Base-by-base conservation (phyloP, 2,113 vertebrate species). In the Todiramphus saurophagus region DNA sequence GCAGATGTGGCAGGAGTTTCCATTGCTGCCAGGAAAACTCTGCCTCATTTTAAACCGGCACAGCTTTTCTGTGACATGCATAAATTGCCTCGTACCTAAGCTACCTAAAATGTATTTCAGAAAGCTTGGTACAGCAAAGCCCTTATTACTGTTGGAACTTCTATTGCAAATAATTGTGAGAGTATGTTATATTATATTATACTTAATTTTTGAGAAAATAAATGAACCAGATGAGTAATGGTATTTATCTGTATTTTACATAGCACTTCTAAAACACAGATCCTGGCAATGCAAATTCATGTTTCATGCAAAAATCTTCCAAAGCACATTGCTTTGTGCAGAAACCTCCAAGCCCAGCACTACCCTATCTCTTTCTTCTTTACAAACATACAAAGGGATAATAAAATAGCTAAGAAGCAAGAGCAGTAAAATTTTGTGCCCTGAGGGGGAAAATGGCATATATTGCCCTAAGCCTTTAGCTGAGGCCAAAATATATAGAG, bases 321-420 rank as follows among this genome's bases (percentile, higher is more conserved):
- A 3, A 88, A 90, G 80, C 79, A n/a, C 5, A 1, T 41, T 67
- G 69, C 87, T 96, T 93, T 79, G 83, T 87, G 83, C 92, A 76
- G 77, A 58, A 82, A 19, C 41, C 50, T 70, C 77, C 63, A 56
- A 89, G 66, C 62, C 77, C 93, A 91, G 87, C 74, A 69, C 70
- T 78, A n/a, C 37, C 76, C 83, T 92, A 53, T 91, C 86, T 91
- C 89, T 91, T 85, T n/a, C 74, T 89, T 93, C 93, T 94, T 93
- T 95, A 92, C 91, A 92, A 94, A 93, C 83, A 72, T 95, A 96
- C 96, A 96, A 96, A 96, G 46, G 87, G 94, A 96, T 96, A 95
- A 97, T 94, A 96, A 96, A 96, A 94, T 30, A 94, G 93, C 89
- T 96, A 87, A 92, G 95, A 91, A 95, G 91, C 77, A 87, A 91